Base-by-base conservation (phyloP, 2,888 invertebrate genomes). In the Tholera decimalis region DNA sequence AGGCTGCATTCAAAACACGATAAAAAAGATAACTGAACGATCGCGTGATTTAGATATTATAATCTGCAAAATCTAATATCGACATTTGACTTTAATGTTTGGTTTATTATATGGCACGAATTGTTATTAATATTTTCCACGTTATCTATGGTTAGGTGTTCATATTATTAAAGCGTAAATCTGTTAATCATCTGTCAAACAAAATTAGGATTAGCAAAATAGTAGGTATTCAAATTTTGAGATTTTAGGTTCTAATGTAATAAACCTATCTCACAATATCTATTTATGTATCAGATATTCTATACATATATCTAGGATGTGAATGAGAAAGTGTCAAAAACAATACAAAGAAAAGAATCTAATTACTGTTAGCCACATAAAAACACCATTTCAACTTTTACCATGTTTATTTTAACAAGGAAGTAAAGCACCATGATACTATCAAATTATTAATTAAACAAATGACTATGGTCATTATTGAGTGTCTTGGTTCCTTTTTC, bases 1-100 rank as follows among this genome's bases (percentile, higher is more conserved):
- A 49, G n/a, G 8, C 66, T 72, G 66, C 77, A 61, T 66, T 57
- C 13, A 53, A 58, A 71, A 61, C 59, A 74, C 41, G 56, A 55
- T 59, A 43, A 60, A 65, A 54, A 64, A 49, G 30, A 54, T 55
- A 39, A 54, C 59, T 30, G 30, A 24, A 46, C 1, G 41, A 56
- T 76, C 60, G 64, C 77, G 72, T 71, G 71, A 60, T 76, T 20
- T 44, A 56, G 3, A 18, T 39, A 39, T 33, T 54, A 5, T 54
- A 74, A 70, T 76, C 59, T 20, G 30, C 26, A 35, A 49, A 70
- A 76, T 76, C 59, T 44, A 43, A 73, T 35, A 51, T 58, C 43
- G 55, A 43, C 53, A 60, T 68, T 56, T 54, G 46, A 37, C 54
- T 55, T 58, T 46, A 35, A 41, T 66, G 44, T 66, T 56, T 37